A percentile compares a stretch with the other conserved stretches of the same genome.
Evolutionary conservation across 1,140 invertebrate species (phyloP).

Genomic region (Battus philenor): DNA sequence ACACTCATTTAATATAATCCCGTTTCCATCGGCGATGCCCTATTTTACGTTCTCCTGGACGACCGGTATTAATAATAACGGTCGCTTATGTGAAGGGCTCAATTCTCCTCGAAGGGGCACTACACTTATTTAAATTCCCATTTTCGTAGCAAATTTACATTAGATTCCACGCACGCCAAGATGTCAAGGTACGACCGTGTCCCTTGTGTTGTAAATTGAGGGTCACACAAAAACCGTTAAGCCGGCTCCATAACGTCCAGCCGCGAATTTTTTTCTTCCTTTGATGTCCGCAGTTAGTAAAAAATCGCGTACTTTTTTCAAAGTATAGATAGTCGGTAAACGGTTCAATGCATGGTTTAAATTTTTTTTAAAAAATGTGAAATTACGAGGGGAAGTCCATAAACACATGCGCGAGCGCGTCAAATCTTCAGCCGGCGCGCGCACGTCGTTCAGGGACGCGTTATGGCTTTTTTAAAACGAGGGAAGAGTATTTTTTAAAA

Average conservation of each 20-base stretch:
- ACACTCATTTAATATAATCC: conserved; percentile 12
- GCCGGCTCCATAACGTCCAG: conserved; percentile 67
- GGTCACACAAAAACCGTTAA: conserved; percentile 74
- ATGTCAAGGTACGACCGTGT: conserved; percentile 57
- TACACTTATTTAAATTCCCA: conserved; percentile 71
- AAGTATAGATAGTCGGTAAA: conserved; percentile 49
- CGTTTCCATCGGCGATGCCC: conserved; percentile 9
- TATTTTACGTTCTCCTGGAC: conserved; percentile 16
- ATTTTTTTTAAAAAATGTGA: conserved; percentile 61
- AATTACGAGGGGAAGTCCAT: conserved; percentile 69
- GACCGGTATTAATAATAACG: conserved; percentile 62
- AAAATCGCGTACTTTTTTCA: conserved; percentile 49
- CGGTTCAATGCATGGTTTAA: conserved; percentile 52
- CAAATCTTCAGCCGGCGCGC: conserved; percentile 72
- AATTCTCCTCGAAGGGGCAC: conserved; percentile 28
- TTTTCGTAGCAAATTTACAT: conserved; percentile 73
- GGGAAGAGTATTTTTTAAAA: conserved; percentile 70
- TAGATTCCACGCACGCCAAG: conserved; percentile 55
- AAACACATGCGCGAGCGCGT: conserved; percentile 72
- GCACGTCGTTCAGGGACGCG: conserved; percentile 48
- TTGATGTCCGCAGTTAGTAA: conserved; percentile 51
- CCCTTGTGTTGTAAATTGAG: conserved; percentile 69
- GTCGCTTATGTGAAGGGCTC: conserved; percentile 51
- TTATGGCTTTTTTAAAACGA: conserved; percentile 70
- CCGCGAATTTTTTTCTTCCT: conserved; percentile 53